Percentiles rank a stretch among this genome's conserved stretches.
phyloP scores from a whole-genome alignment of 2,113 vertebrate species.

The Castor canadensis region DNA sequence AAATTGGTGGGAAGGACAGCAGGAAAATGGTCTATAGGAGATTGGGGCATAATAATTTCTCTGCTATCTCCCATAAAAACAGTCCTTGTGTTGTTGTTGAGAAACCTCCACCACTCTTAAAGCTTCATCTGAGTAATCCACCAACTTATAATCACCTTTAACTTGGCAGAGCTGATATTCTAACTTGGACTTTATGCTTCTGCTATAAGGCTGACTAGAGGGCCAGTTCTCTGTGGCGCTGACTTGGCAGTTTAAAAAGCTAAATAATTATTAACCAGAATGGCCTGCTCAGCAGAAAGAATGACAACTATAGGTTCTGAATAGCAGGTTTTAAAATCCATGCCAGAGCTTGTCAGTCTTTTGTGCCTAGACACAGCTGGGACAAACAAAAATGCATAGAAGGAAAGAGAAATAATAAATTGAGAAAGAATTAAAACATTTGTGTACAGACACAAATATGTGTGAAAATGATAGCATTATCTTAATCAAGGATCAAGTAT shows the following conservation, averaged over 20 bases:
- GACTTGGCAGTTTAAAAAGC: conserved; percentile 36
- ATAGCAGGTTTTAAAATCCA: not conserved
- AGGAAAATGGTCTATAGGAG: not conserved
- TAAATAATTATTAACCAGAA: conserved; percentile 38
- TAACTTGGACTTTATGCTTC: conserved; percentile 1
- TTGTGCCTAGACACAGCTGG: not conserved
- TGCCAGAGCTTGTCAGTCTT: not conserved
- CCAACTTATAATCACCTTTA: conserved; percentile 32
- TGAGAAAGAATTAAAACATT: not conserved
- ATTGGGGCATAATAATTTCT: not conserved
- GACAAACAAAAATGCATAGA: not conserved
- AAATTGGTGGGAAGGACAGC: not conserved
- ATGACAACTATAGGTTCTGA: not conserved
- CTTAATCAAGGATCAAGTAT: not conserved
- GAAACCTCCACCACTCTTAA: not conserved
- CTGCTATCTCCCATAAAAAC: not conserved
- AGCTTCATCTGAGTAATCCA: conserved; percentile 29
- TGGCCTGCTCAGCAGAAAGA: not conserved
- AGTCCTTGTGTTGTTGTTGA: not conserved
- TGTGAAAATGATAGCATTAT: not conserved
- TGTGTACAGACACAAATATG: too few relatives aligned
- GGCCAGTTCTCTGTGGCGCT: not conserved
- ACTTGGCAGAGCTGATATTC: not conserved
- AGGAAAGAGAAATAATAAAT: conserved; percentile 18
- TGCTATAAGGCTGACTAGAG: conserved; percentile 1